A percentile compares a stretch with the other conserved stretches of the same genome.
Evolutionary conservation across 53 echinoderm and acorn worm genomes (phyloP).

Genomic region (Zoroaster sp.): DNA sequence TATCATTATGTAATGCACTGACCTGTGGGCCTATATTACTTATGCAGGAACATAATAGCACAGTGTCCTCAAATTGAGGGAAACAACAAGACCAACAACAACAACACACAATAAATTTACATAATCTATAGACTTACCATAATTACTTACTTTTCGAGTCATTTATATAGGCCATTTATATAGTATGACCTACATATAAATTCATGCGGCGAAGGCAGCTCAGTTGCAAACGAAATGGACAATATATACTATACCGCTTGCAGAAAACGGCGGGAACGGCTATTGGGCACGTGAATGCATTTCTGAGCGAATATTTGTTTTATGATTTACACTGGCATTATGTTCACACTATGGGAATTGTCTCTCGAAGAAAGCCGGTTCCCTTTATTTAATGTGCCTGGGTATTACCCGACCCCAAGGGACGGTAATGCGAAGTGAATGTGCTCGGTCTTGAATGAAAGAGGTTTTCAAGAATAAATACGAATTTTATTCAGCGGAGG

Average conservation of each 20-base stretch:
- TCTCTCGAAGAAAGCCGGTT: background rate
- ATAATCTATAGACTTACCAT: too few species aligned
- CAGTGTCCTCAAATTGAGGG: too few species aligned
- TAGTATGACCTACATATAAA: background rate
- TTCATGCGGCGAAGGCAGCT: background rate
- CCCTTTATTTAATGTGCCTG: conserved; percentile 46
- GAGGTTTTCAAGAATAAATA: conserved; percentile 23
- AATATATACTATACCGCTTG: background rate
- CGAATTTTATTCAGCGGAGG: conserved; percentile 26
- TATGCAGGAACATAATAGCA: too few species aligned
- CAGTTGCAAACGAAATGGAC: background rate
- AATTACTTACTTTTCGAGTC: too few species aligned
- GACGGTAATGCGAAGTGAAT: conserved; percentile 50
- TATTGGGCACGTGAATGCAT: conserved; percentile 38
- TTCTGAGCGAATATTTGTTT: conserved; percentile 40
- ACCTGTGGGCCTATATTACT: too few species aligned
- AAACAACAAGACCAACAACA: too few species aligned
- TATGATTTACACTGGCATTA: conserved; percentile 42
- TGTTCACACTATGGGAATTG: conserved; percentile 37
- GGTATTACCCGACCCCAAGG: conserved; percentile 25
- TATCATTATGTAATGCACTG: too few species aligned
- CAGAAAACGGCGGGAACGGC: conserved; percentile 20
- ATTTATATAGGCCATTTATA: too few species aligned
- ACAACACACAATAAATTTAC: too few species aligned
- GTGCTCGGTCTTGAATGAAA: conserved; percentile 11